Evolutionary conservation across 2,113 vertebrate genomes (phyloP).

Genomic region (Chaetura pelagica): DNA sequence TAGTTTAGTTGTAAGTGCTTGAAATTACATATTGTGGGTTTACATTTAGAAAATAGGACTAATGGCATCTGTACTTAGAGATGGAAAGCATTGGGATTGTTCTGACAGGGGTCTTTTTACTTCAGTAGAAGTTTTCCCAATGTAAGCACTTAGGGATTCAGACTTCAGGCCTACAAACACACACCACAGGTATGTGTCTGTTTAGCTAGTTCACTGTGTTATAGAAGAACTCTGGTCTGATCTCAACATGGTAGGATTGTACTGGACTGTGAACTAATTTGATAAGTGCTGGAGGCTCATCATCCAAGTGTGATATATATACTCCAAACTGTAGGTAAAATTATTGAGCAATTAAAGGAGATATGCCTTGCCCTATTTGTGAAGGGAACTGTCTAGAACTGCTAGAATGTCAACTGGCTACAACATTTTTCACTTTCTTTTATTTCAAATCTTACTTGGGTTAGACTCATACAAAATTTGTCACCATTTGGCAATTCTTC

Average conservation of each 20-base stretch:
- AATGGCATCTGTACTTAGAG: neutral
- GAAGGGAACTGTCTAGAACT: neutral
- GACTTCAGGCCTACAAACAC: neutral
- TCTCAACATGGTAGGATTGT: neutral
- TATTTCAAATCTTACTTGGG: neutral
- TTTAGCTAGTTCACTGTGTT: neutral
- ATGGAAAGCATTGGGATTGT: neutral
- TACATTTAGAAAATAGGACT: neutral
- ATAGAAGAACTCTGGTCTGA: neutral
- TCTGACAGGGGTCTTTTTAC: neutral
- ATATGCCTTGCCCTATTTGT: neutral
- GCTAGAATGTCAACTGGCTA: neutral
- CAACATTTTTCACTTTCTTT: neutral
- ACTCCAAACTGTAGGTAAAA: neutral
- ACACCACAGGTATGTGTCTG: accelerated
- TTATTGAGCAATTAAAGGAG: neutral
- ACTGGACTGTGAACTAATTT: neutral
- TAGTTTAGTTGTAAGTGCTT: neutral
- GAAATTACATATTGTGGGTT: neutral
- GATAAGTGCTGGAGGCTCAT: neutral
- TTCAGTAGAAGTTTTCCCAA: neutral
- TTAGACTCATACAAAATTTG: conserved; percentile 5
- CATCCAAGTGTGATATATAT: neutral
- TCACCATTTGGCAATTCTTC: neutral
- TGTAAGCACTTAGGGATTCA: neutral